These are phyloP conservation scores for Canis aureus DNA, from an alignment of 2,113 vertebrate genomes.

Conservation along the genomic window DNA sequence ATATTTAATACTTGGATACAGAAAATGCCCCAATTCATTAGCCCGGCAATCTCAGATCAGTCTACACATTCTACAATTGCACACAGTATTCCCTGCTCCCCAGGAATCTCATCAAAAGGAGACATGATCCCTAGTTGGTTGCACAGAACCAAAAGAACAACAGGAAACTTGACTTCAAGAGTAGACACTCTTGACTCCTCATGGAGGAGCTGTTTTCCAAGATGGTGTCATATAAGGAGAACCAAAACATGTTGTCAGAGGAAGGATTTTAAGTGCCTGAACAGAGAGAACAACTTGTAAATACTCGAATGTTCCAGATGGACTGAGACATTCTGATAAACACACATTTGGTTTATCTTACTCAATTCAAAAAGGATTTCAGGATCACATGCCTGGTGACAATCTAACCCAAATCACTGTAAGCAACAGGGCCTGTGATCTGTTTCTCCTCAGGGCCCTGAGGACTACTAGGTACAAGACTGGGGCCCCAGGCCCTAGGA, in stretches of 20 bases:
- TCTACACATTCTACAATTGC: background rate
- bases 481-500: background rate
- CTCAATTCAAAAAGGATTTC: conserved; percentile 69
- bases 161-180: conserved; percentile 38
- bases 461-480: background rate
- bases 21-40: conserved; percentile 30
- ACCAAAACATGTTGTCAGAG: conserved; percentile 69
- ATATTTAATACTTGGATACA: conserved; percentile 44
- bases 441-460: background rate
- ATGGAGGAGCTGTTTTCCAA: conserved; percentile 50
- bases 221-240: conserved; percentile 51
- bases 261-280: conserved; percentile 54
- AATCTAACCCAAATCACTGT: conserved; percentile 43
- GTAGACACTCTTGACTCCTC: conserved; percentile 21
- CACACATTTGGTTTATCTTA: conserved; percentile 67
- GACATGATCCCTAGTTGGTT: background rate
- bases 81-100: background rate
- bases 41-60: background rate
- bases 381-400: conserved; percentile 63
- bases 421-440: background rate
- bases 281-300: conserved; percentile 73
- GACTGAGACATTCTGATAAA: conserved; percentile 65
- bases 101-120: conserved; percentile 4
- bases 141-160: conserved; percentile 33
- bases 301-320: conserved; percentile 65